Conservation (phyloP, 2,113 vertebrate genomes). For the Elaphurus davidianus region DNA sequence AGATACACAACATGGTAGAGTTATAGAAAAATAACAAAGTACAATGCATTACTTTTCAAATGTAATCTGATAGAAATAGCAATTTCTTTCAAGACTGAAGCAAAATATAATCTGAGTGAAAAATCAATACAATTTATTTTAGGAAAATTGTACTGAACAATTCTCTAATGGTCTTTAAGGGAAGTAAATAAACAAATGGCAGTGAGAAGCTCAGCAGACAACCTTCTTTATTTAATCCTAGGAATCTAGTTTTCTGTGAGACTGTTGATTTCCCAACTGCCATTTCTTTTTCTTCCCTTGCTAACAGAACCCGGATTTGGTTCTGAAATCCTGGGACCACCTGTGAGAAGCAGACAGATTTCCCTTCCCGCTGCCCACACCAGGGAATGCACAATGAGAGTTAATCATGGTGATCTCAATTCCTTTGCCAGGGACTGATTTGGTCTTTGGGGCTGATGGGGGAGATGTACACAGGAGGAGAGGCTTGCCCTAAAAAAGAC, state of each 20-base stretch:
- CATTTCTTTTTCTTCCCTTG: not conserved
- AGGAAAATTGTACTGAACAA: not conserved
- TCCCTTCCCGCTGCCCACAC: not conserved
- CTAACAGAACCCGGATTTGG: not conserved
- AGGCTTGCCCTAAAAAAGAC: not conserved
- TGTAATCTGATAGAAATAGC: not conserved
- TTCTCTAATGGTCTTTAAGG: not conserved
- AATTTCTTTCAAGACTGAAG: not conserved
- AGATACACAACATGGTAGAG: not conserved
- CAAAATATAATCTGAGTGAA: constrained; percentile 27
- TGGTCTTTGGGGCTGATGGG: not conserved
- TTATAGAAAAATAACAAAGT: constrained; percentile 5
- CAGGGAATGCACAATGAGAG: fast-evolving
- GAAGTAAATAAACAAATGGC: not conserved
- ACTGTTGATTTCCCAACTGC: not conserved
- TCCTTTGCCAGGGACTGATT: not conserved
- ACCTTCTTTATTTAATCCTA: not conserved
- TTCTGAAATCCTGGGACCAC: not conserved
- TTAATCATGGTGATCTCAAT: not conserved
- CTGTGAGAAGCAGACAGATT: not conserved
- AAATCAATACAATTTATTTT: constrained; percentile 31
- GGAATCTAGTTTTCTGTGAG: not conserved
- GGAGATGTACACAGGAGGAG: not conserved
- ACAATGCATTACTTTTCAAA: not conserved
- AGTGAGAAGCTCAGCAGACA: not conserved